phyloP scores from a whole-genome alignment of 1,140 invertebrate genomes.

The Drosophila leontia region DNA sequence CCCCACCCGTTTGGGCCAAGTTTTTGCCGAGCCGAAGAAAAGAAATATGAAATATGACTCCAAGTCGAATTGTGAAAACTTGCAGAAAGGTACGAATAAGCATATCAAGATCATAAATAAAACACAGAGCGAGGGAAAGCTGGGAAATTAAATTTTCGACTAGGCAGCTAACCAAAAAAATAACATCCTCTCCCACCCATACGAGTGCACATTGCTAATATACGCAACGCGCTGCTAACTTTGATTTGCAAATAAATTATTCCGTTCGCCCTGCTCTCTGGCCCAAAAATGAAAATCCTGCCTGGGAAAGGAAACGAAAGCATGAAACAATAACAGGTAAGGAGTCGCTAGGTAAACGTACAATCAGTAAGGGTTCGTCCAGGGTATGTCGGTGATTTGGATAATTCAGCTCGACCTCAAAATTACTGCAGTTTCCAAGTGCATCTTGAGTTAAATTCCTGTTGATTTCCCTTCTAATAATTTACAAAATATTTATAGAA shows the following conservation, averaged over 20 bases:
- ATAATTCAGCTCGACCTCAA: neutral
- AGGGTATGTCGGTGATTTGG: neutral
- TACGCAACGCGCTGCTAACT: slow-evolving; percentile 79
- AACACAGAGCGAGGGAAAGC: slow-evolving; percentile 61
- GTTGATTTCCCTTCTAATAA: neutral
- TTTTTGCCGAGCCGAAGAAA: slow-evolving; percentile 55
- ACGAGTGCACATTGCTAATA: slow-evolving; percentile 75
- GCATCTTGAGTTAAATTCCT: neutral
- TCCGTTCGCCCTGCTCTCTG: slow-evolving; percentile 54
- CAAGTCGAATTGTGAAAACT: slow-evolving; percentile 83
- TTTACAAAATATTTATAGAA: too few relatives aligned
- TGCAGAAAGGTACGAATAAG: slow-evolving; percentile 82
- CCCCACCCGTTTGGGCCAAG: slow-evolving; percentile 48
- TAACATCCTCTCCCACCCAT: slow-evolving; percentile 5
- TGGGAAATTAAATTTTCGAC: slow-evolving; percentile 82
- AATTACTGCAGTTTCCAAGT: neutral
- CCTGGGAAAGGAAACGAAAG: slow-evolving; percentile 4
- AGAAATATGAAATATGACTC: slow-evolving; percentile 81
- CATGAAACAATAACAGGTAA: slow-evolving; percentile 45
- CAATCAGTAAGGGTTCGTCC: slow-evolving; percentile 23
- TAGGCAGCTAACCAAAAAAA: slow-evolving; percentile 57
- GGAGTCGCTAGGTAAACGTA: slow-evolving; percentile 40
- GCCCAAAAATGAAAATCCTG: slow-evolving; percentile 49
- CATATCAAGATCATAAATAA: slow-evolving; percentile 83
- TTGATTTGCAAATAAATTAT: slow-evolving; percentile 84